Evolutionary conservation across 2,113 vertebrate genomes (phyloP).

Genomic region (Kryptolebias marmoratus): DNA sequence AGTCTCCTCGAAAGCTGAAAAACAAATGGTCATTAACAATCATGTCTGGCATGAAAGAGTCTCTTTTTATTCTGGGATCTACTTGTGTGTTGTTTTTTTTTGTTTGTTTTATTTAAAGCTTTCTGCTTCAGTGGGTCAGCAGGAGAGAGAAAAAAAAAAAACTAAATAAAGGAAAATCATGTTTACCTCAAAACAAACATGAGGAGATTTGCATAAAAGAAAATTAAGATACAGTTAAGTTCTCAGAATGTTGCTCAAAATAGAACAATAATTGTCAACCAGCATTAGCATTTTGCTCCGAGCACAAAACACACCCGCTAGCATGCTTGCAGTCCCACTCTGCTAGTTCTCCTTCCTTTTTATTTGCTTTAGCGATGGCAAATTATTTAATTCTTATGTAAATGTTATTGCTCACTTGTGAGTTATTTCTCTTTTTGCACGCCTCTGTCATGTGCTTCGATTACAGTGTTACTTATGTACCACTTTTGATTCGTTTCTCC

Average conservation of each 20-base stretch:
- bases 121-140: constrained; percentile 6
- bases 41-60: constrained; percentile 1
- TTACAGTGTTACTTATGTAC: not conserved
- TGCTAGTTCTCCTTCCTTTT: not conserved
- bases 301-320: not conserved
- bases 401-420: constrained; percentile 8
- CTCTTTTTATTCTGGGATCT: not conserved
- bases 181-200: constrained; percentile 11
- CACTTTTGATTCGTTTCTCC: too few relatives aligned
- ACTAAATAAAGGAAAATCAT: not conserved
- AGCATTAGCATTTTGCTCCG: not conserved
- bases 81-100: not conserved
- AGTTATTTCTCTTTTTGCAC: constrained; percentile 32
- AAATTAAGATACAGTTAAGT: not conserved
- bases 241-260: not conserved
- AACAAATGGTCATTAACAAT: not conserved
- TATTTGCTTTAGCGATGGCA: constrained; percentile 7
- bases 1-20: not conserved
- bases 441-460: not conserved
- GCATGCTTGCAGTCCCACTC: not conserved
- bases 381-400: constrained; percentile 25
- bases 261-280: not conserved
- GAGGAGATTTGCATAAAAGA: not conserved
- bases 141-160: not conserved
- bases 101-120: not conserved